Percentiles rank a stretch among this genome's conserved stretches.
phyloP scores from a whole-genome alignment of 2,797 vertebrate species.

The Falco naumanni region DNA sequence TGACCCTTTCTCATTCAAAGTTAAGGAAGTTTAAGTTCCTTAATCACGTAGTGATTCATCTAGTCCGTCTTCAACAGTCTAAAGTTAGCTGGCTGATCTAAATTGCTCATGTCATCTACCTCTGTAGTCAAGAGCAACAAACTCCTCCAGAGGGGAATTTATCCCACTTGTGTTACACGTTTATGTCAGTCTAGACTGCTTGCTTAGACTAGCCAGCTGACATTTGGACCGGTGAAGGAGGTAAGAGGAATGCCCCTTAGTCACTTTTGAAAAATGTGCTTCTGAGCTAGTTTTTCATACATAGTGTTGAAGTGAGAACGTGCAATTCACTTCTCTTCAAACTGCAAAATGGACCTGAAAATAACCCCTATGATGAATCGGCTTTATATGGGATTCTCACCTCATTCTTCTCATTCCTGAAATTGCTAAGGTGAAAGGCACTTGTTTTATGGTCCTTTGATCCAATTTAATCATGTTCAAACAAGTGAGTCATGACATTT shows the following conservation, averaged over 20 bases:
- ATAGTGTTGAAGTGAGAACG: constrained; percentile 2
- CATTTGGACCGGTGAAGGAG: constrained; percentile 52
- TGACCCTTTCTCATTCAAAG: not conserved
- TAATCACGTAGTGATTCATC: constrained; percentile 58
- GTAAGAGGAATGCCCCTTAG: constrained; percentile 63
- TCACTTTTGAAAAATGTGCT: constrained; percentile 60
- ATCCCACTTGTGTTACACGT: not conserved
- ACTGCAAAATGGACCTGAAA: constrained; percentile 30
- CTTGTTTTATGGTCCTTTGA: constrained; percentile 56
- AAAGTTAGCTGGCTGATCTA: not conserved
- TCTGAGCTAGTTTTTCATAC: constrained; percentile 43
- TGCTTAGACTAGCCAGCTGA: constrained; percentile 36
- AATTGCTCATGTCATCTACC: constrained; percentile 28
- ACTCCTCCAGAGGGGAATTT: constrained; percentile 20
- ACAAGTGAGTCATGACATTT: constrained; percentile 59
- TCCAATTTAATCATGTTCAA: constrained; percentile 54
- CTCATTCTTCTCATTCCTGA: constrained; percentile 64
- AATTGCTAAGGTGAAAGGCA: constrained; percentile 62
- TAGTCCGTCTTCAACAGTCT: not conserved
- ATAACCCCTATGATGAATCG: constrained; percentile 24
- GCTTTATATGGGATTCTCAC: constrained; percentile 22
- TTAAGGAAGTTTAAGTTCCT: not conserved
- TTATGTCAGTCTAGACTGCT: constrained; percentile 19
- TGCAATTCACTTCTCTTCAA: constrained; percentile 37
- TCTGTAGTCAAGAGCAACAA: constrained; percentile 34